A percentile compares a stretch with the other conserved stretches of the same genome.
Conservation (phyloP, 2,888 invertebrate species). For the Argyra leucocephala region DNA sequence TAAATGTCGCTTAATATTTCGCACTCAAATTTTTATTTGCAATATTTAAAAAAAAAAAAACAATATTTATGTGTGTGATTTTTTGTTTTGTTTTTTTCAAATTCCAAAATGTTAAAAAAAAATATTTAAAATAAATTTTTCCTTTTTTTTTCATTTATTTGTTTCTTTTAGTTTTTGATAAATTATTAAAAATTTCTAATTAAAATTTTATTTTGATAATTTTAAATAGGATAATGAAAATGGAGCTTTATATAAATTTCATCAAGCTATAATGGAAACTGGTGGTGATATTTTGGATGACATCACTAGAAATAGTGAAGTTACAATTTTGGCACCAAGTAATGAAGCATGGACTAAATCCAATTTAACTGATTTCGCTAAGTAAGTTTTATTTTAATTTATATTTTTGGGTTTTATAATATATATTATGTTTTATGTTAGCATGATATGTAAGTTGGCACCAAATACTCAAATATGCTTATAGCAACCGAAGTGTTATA, state of each 20-base stretch:
- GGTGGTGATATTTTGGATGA: conserved; percentile 66
- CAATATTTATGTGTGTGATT: too few species aligned
- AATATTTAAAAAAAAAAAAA: not conserved
- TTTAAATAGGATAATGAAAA: conserved; percentile 56
- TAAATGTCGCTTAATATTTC: not conserved
- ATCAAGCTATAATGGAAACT: conserved; percentile 67
- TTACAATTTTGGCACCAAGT: conserved; percentile 82
- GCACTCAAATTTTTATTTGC: not conserved
- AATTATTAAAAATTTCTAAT: conserved; percentile 10
- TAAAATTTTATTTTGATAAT: conserved; percentile 7
- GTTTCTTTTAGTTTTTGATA: not conserved
- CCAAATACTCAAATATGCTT: too few species aligned
- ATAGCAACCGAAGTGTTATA: too few species aligned
- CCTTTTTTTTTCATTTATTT: not conserved
- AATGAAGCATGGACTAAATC: conserved; percentile 75
- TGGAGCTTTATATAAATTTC: conserved; percentile 71
- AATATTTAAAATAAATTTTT: not conserved
- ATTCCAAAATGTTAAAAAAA: not conserved
- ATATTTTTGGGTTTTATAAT: too few species aligned
- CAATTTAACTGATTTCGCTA: conserved; percentile 27
- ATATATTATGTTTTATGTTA: too few species aligned
- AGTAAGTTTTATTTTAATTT: not conserved
- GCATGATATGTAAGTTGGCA: too few species aligned
- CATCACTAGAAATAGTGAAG: conserved; percentile 58
- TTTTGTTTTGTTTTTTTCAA: not conserved